Conservation (phyloP, 2,797 vertebrate genomes). For the Crocidura indochinensis region DNA sequence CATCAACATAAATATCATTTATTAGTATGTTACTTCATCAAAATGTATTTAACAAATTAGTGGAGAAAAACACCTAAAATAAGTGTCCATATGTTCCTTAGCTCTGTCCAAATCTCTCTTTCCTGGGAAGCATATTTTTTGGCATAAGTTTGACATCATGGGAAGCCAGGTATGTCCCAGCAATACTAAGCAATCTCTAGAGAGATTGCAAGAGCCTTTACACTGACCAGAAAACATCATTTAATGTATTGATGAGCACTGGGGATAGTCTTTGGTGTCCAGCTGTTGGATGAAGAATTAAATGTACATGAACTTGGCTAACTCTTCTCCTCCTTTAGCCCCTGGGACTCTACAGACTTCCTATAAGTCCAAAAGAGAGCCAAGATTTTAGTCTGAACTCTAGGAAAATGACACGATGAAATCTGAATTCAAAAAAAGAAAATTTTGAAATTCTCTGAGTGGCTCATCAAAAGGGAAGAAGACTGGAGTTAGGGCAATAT, state of each 20-base stretch:
- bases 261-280: background rate
- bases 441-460: conserved; percentile 5
- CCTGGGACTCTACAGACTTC: background rate
- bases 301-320: background rate
- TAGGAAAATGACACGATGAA: background rate
- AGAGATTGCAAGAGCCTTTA: background rate
- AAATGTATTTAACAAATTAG: no score
- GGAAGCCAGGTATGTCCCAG: background rate
- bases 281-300: background rate
- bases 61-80: no score
- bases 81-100: background rate
- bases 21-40: no score
- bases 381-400: conserved; percentile 26
- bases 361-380: background rate
- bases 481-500: background rate
- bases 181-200: background rate
- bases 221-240: background rate
- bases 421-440: conserved; percentile 16
- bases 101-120: background rate
- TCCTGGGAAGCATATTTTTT: background rate
- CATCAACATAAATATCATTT: no score
- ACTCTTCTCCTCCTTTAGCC: background rate
- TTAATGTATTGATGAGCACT: background rate
- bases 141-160: background rate
- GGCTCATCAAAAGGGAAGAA: conserved; percentile 7